These are phyloP conservation scores for Drosophila nikananu DNA, from an alignment of 1,140 invertebrate species.

Conservation along the genomic window DNA sequence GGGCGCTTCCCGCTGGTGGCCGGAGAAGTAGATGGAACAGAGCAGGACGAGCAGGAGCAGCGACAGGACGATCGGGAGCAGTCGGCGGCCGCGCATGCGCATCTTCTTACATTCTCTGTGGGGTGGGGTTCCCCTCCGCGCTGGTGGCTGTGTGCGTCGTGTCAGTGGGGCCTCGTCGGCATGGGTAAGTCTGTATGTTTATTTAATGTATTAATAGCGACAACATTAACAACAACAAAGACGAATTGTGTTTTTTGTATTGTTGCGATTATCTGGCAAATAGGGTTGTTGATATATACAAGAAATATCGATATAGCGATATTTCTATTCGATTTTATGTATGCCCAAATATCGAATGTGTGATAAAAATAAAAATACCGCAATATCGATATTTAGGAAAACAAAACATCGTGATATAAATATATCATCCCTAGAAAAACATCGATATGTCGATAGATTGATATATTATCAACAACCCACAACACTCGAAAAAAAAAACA, in stretches of 20 bases:
- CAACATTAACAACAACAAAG: slow-evolving; percentile 22
- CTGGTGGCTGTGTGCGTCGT: slow-evolving; percentile 10
- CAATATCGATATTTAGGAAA: no score
- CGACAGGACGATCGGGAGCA: slow-evolving; percentile 68
- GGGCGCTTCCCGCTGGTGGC: slow-evolving; percentile 42
- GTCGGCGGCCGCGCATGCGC: slow-evolving; percentile 77
- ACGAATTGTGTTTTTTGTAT: slow-evolving; percentile 3
- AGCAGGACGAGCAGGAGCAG: slow-evolving; percentile 62
- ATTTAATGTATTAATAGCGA: neutral
- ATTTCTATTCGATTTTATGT: no score
- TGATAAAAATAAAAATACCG: no score
- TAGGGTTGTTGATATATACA: no score
- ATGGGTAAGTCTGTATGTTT: neutral
- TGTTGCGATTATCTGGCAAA: slow-evolving; percentile 8
- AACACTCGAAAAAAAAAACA: neutral
- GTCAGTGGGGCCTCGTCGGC: slow-evolving; percentile 3
- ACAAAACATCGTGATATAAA: no score
- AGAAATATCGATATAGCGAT: no score
- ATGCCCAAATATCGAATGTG: no score
- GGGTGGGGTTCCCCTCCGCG: slow-evolving; percentile 34
- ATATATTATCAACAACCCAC: no score
- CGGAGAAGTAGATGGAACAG: slow-evolving; percentile 65
- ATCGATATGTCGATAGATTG: no score
- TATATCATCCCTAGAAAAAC: no score
- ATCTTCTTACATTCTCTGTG: slow-evolving; percentile 62